These are phyloP conservation scores for Venusia cambrica DNA, from an alignment of 2,888 invertebrate genomes.

Conservation along the genomic window DNA sequence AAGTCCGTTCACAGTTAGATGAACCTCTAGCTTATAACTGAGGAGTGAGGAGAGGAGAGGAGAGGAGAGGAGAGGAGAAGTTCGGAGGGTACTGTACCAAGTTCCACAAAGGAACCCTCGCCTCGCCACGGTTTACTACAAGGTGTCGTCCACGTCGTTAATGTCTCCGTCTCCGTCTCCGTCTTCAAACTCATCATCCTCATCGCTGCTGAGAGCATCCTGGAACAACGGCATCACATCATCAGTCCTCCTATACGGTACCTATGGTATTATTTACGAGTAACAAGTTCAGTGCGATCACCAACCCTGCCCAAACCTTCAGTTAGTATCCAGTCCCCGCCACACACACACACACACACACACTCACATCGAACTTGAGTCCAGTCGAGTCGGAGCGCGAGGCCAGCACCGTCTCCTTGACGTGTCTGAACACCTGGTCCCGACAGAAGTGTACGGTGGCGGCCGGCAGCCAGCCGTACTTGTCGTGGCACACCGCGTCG, in stretches of 20 bases:
- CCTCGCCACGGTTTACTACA: slow-evolving; percentile 22
- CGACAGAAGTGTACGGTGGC: slow-evolving; percentile 86
- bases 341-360: background rate
- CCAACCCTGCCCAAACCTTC: too few relatives aligned
- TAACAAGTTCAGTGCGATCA: too few relatives aligned
- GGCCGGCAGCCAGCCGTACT: slow-evolving; percentile 89
- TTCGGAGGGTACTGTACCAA: too few relatives aligned
- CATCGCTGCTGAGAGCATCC: slow-evolving; percentile 24
- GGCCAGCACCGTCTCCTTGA: slow-evolving; percentile 71
- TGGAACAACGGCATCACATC: too few relatives aligned
- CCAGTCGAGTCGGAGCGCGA: slow-evolving; percentile 49
- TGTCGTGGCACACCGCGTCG: slow-evolving; percentile 84
- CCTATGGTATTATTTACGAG: too few relatives aligned
- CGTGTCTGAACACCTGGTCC: slow-evolving; percentile 85
- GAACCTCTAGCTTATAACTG: too few relatives aligned
- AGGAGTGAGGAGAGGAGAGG: too few relatives aligned
- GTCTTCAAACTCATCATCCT: slow-evolving; percentile 29
- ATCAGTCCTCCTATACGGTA: too few relatives aligned
- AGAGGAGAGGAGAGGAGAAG: too few relatives aligned
- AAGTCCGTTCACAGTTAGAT: too few relatives aligned
- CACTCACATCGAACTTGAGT: slow-evolving; percentile 44
- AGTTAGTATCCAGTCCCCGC: background rate
- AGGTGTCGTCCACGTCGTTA: slow-evolving; percentile 38
- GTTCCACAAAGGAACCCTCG: too few relatives aligned
- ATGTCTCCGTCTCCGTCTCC: slow-evolving; percentile 35